A percentile compares a stretch with the other conserved stretches of the same genome.
Evolutionary conservation across 2,888 invertebrate genomes (phyloP).

Genomic region (Campoplex nolae): DNA sequence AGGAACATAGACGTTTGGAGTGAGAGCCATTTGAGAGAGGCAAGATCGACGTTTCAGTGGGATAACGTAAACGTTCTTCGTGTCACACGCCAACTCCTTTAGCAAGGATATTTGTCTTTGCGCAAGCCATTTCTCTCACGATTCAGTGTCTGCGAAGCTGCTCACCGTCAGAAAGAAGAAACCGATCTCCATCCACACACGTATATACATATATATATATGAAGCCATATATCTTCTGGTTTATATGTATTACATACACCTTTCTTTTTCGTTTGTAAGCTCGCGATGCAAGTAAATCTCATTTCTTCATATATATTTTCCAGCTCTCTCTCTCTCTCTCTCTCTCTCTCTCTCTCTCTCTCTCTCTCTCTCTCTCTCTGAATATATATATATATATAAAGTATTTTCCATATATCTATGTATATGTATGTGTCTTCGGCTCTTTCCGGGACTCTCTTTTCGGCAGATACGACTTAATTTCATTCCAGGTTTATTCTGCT

Average conservation of each 20-base stretch:
- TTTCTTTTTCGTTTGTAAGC: slow-evolving; percentile 45
- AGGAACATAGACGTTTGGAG: slow-evolving; percentile 36
- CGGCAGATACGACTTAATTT: slow-evolving; percentile 68
- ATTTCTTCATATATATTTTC: slow-evolving; percentile 13
- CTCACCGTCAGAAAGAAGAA: slow-evolving; percentile 37
- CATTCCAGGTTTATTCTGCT: slow-evolving; percentile 60
- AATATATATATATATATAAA: background rate
- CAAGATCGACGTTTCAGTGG: slow-evolving; percentile 64
- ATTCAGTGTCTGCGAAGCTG: slow-evolving; percentile 52
- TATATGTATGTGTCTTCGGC: background rate
- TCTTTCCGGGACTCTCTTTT: slow-evolving; percentile 45
- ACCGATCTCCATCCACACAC: background rate
- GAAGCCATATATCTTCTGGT: background rate
- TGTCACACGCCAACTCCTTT: slow-evolving; percentile 67
- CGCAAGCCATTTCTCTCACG: slow-evolving; percentile 64
- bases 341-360: too few species aligned
- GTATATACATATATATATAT: background rate
- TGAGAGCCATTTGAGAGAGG: slow-evolving; percentile 59
- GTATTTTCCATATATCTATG: background rate
- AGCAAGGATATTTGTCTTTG: slow-evolving; percentile 67
- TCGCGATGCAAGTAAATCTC: slow-evolving; percentile 35
- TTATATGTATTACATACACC: background rate
- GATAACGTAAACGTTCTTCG: slow-evolving; percentile 66
- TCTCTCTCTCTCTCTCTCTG: too few species aligned
- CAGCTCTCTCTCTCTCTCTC: too few species aligned